phyloP scores from a whole-genome alignment of 2,113 vertebrate genomes.

The human (Homo sapiens) region GRCh38 chr20:56984501-56985000 shows the following conservation, averaged over 20 bases:
- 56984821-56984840: neutral
- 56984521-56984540: neutral
- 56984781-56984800: neutral
- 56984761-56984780: neutral
- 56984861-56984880: neutral
- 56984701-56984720: neutral
- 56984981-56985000: neutral
- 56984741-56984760: neutral
- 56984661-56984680: neutral
- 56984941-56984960: neutral
- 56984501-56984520: neutral
- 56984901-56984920: neutral
- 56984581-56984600: neutral
- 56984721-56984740: neutral
- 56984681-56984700: neutral
- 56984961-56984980: neutral
- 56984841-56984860: too few species aligned
- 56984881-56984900: too few species aligned
- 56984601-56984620: neutral
- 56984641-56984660: neutral
- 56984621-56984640: neutral
- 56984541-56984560: neutral
- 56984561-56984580: neutral
- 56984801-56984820: neutral
- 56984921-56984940: neutral